A percentile compares a stretch with the other conserved stretches of the same genome.
phyloP scores from a whole-genome alignment of 1,140 invertebrate genomes.

The Bombus balteatus region DNA sequence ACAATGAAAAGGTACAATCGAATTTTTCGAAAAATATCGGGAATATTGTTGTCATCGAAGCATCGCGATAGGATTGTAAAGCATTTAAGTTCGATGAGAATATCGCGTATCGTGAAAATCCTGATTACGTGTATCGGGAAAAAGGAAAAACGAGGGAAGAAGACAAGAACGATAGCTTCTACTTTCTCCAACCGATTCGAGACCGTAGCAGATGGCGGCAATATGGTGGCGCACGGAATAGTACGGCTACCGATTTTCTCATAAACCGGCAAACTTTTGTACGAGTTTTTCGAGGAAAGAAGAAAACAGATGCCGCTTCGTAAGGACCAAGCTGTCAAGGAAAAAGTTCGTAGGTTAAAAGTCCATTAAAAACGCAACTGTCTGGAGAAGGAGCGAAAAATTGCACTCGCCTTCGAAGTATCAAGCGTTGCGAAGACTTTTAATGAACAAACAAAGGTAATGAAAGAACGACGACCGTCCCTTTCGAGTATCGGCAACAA shows the following conservation, averaged over 20 bases:
- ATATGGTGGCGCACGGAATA: not conserved
- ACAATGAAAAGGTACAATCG: not conserved
- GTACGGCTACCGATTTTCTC: constrained; percentile 17
- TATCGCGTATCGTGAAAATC: not conserved
- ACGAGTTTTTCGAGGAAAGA: not conserved
- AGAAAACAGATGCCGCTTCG: constrained; percentile 20
- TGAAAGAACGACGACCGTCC: not conserved
- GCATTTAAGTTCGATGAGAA: not conserved
- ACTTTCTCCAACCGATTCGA: constrained; percentile 2
- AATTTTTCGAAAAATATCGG: too few relatives aligned
- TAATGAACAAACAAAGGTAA: not conserved
- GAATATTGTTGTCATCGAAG: not conserved
- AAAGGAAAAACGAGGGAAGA: not conserved
- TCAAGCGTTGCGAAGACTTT: not conserved
- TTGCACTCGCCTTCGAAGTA: not conserved
- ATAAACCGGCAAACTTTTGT: constrained; percentile 33
- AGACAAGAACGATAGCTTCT: not conserved
- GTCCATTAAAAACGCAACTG: constrained; percentile 35
- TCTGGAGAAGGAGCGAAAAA: not conserved
- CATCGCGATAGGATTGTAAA: not conserved
- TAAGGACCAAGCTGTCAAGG: constrained; percentile 4
- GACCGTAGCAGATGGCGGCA: constrained; percentile 25
- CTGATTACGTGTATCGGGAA: not conserved
- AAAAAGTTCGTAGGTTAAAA: constrained; percentile 25
- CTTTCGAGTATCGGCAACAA: not conserved